Base-by-base conservation (phyloP, 1,140 invertebrate genomes). In the Portunus trituberculatus region DNA sequence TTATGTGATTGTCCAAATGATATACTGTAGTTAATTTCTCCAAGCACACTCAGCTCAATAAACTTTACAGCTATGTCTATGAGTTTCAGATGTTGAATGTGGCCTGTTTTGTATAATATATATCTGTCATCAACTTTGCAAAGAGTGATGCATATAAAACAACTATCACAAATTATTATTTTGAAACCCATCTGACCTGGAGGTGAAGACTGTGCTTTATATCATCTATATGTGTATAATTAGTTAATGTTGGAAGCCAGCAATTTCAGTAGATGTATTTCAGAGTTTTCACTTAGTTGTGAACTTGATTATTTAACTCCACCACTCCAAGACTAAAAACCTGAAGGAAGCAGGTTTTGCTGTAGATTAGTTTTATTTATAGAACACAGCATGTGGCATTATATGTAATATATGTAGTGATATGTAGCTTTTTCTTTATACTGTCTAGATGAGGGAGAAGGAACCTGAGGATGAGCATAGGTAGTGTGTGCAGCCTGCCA, bases 311-410 rank as follows among this genome's bases (percentile, higher is more conserved):
- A 0, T n/a, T 76, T 7, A 76, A 25, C 1, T 76, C 6, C 25
- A n/a, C 25, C n/a, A 76, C 67, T 76, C 20, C 20, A n/a, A 76
- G n/a, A 76, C 67, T 59, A 76, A 20, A 76, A 25, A n/a, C n/a
- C 67, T n/a, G 6, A 25, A 25, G 12, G 67, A 76, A 76, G 20
- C 0, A 76, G 20, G n/a, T 25, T n/a, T 76, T 76, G n/a, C 25
- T 76, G 12, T 76, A 76, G 67, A 25, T 76, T 76, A 76, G 20
- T 76, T 76, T 76, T n/a, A 76, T n/a, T 76, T 76, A 76, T 76
- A 76, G 67, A 25, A 76, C 67, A 76, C 67, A 76, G 67, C 67
- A 76, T 76, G 67, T 76, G 67, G 67, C 67, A 76, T 76, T 76
- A 76, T n/a, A 76, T 76, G 20, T n/a, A 76, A 76, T n/a, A 76